Evolutionary conservation across 2,888 invertebrate genomes (phyloP).

Genomic region (Drosophila pseudotakahashii): DNA sequence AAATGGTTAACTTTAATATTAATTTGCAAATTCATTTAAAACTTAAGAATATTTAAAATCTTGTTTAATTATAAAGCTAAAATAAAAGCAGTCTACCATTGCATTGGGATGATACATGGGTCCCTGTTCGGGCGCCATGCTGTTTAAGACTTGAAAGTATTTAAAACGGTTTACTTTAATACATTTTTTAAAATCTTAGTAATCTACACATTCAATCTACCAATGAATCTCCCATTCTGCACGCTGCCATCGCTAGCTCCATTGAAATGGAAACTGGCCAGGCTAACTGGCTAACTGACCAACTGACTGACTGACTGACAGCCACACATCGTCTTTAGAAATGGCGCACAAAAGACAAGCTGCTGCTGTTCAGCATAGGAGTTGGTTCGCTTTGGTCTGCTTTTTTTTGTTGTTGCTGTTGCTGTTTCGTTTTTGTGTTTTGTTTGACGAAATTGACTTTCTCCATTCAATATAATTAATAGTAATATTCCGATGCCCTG

Average conservation of each 20-base stretch:
- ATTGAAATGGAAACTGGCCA: conserved; percentile 74
- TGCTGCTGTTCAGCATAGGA: conserved; percentile 50
- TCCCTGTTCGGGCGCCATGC: background rate
- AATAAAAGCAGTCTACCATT: background rate
- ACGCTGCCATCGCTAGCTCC: conserved; percentile 34
- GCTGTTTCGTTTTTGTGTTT: conserved; percentile 1
- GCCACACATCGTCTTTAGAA: conserved; percentile 65
- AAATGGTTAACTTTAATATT: too few species aligned
- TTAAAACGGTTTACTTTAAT: too few species aligned
- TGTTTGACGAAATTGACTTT: conserved; percentile 79
- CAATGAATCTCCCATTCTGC: background rate
- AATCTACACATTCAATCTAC: background rate
- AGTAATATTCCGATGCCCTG: conserved; percentile 64
- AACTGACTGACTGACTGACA: conserved; percentile 49
- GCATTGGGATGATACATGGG: conserved; percentile 5
- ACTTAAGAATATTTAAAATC: too few species aligned
- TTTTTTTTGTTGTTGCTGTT: background rate
- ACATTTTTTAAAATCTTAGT: too few species aligned
- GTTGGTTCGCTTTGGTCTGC: conserved; percentile 22
- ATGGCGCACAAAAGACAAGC: conserved; percentile 74
- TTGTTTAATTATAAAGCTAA: too few species aligned
- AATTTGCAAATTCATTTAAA: too few species aligned
- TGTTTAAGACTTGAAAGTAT: too few species aligned
- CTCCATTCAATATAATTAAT: conserved; percentile 81
- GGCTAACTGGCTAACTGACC: conserved; percentile 48